phyloP scores from a whole-genome alignment of 2,113 vertebrate species.

The Empidonax alnorum region DNA sequence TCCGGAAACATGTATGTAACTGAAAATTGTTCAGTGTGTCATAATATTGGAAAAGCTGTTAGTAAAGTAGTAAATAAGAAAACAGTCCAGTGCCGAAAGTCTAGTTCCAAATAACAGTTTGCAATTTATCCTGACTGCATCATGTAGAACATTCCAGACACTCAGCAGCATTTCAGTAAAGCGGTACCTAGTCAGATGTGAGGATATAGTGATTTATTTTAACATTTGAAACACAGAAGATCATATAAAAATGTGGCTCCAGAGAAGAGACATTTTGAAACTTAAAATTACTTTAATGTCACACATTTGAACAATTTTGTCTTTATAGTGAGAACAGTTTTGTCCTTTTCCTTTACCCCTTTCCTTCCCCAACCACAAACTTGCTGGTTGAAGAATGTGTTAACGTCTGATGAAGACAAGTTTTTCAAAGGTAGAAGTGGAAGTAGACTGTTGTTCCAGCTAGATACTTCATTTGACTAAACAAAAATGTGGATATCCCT shows the following conservation, averaged over 20 bases:
- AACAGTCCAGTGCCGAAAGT: not conserved
- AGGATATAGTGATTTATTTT: not conserved
- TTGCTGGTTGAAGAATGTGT: not conserved
- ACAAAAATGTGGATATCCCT: not conserved
- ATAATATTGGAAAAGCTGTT: not conserved
- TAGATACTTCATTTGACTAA: not conserved
- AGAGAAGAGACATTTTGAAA: not conserved
- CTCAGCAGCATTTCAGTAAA: not conserved
- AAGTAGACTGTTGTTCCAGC: not conserved
- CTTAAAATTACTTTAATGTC: not conserved
- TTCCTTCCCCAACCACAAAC: not conserved
- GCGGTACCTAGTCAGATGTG: not conserved
- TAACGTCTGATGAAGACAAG: not conserved
- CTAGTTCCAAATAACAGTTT: not conserved
- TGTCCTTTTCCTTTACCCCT: not conserved
- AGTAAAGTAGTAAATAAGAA: not conserved
- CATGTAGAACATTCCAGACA: not conserved
- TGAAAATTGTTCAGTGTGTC: not conserved
- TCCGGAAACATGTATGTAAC: not conserved
- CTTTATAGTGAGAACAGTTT: not conserved
- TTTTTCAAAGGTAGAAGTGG: not conserved
- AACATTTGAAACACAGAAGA: not conserved
- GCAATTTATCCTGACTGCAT: not conserved
- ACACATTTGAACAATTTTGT: not conserved
- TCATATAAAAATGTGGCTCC: not conserved